Base-by-base conservation (phyloP, 2,888 invertebrate species). In the Desoria tigrina region DNA sequence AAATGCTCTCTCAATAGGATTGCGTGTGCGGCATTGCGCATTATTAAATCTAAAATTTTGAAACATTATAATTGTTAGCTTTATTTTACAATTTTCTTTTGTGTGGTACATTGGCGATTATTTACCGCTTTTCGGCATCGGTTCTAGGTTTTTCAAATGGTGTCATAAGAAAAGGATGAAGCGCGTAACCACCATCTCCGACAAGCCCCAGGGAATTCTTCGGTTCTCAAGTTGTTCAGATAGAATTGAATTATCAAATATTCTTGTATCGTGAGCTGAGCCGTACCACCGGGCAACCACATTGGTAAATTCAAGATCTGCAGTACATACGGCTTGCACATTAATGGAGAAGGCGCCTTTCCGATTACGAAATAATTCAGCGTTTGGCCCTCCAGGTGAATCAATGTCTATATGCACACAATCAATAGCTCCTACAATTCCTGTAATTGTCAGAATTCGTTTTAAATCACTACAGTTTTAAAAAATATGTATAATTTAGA, bases 171-270 rank as follows among this genome's bases (percentile, higher is more conserved):
- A 50, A 65, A 16, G 63, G 60, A 1, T 32, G 1, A 27, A 50
- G 49, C 2, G 68, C 11, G 27, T 69, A 69, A 1, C 63, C 68
- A 11, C 42, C 14, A 42, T 69, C 68, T 1, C 68, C 68, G 4
- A 69, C 14, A 2, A 69, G 42, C 49, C 1, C 24, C 49, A 16
- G 54, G 55, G 0, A 65, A n/a, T 2, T 63, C 49, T 3, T 14
- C 45, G 2, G 2, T 18, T 1, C 65, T 3, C 14, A 27, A 1
- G 1, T 23, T 26, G 26, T n/a, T n/a, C n/a, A n/a, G n/a, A n/a
- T n/a, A n/a, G n/a, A n/a, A n/a, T n/a, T n/a, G n/a, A n/a, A n/a
- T 65, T 61, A 14, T 65, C 65, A 37, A 65, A 68, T 21, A 68
- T 65, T 51, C 65, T 11, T 23, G 24, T 32, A 27, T 65, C 68